Evolutionary conservation across 1,140 invertebrate genomes (phyloP).

Genomic region (Ceratosolen fusciceps): DNA sequence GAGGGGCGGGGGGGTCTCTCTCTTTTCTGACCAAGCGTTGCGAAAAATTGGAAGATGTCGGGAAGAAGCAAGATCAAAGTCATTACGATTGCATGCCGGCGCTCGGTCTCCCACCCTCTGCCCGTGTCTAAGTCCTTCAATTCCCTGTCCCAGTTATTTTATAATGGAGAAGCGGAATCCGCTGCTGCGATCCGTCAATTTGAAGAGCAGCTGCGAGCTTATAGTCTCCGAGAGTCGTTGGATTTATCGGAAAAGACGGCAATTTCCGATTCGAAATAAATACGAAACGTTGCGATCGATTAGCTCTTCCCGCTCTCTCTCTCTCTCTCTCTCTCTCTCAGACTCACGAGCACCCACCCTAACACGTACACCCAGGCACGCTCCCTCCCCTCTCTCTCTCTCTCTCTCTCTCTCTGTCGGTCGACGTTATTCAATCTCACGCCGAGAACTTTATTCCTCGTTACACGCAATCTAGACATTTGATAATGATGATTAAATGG

Average conservation of each 20-base stretch:
- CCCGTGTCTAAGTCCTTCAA: not conserved
- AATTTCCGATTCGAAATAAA: conserved; percentile 9
- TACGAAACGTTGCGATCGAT: conserved; percentile 27
- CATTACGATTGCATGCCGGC: conserved; percentile 31
- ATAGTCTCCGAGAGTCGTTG: conserved; percentile 14
- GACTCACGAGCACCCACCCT: not conserved
- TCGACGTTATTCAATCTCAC: too few relatives aligned
- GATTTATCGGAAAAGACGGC: not conserved
- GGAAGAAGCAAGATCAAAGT: conserved; percentile 41
- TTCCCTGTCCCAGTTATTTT: not conserved
- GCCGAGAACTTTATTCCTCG: too few relatives aligned
- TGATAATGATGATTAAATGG: conserved; percentile 39
- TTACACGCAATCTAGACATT: conserved; percentile 39
- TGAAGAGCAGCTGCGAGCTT: conserved; percentile 16
- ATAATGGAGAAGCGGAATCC: not conserved
- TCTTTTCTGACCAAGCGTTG: conserved; percentile 24
- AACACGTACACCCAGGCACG: too few relatives aligned
- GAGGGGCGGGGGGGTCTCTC: too few relatives aligned
- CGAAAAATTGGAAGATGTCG: conserved; percentile 33
- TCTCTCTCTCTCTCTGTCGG: too few relatives aligned
- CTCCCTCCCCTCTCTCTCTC: too few relatives aligned
- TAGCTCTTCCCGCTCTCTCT: too few relatives aligned
- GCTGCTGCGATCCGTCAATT: too few relatives aligned
- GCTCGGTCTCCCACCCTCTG: too few relatives aligned
- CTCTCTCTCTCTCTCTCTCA: too few relatives aligned